phyloP scores from a whole-genome alignment of 1,140 invertebrate genomes.

The Gyrodactylus salaris region DNA sequence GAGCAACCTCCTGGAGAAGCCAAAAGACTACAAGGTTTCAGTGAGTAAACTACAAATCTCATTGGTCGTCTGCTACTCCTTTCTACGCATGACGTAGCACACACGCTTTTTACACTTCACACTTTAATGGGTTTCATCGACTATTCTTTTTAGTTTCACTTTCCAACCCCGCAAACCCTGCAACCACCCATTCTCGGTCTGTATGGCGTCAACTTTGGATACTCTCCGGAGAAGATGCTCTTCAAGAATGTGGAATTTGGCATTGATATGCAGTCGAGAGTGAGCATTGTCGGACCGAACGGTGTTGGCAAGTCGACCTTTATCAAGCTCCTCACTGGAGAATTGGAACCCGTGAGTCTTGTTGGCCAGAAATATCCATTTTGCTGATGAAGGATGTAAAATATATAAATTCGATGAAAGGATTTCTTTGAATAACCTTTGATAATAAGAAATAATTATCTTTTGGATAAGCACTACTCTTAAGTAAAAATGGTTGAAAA shows the following conservation, averaged over 20 bases:
- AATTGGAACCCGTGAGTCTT: constrained; percentile 30
- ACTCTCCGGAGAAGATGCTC: constrained; percentile 32
- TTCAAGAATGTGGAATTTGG: constrained; percentile 62
- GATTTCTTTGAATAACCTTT: too few species aligned
- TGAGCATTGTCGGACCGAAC: constrained; percentile 29
- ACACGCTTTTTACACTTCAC: too few species aligned
- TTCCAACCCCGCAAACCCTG: constrained; percentile 63
- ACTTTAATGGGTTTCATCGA: too few species aligned
- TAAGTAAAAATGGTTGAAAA: too few species aligned
- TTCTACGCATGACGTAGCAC: too few species aligned
- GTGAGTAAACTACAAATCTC: background rate
- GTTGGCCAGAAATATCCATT: background rate
- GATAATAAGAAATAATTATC: too few species aligned
- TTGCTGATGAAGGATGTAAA: too few species aligned
- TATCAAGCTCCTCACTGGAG: constrained; percentile 53
- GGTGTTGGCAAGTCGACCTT: constrained; percentile 83
- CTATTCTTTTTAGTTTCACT: constrained; percentile 35
- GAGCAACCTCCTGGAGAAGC: constrained; percentile 39
- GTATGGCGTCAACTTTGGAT: constrained; percentile 28
- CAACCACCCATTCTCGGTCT: constrained; percentile 74
- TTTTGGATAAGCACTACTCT: too few species aligned
- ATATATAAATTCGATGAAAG: too few species aligned
- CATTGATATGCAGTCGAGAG: constrained; percentile 53
- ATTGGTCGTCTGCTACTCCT: too few species aligned
- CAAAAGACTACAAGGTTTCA: constrained; percentile 63